phyloP scores from a whole-genome alignment of 2,113 vertebrate genomes.

The Solea senegalensis region DNA sequence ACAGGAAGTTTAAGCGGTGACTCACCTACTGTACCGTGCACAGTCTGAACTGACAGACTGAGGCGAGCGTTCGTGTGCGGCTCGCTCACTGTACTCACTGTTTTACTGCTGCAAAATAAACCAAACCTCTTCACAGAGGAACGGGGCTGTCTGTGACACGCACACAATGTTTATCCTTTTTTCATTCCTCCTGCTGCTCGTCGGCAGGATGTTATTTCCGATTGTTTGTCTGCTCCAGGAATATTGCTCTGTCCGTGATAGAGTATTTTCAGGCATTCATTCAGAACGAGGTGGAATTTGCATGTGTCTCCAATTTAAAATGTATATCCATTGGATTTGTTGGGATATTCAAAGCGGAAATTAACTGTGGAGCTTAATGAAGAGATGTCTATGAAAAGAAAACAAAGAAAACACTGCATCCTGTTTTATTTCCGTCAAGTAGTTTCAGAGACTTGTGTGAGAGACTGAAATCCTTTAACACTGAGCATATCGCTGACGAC shows the following conservation, averaged over 20 bases:
- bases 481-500: no score
- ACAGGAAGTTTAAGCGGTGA: slow-evolving; percentile 9
- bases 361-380: slow-evolving; percentile 45
- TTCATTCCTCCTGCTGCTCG: slow-evolving; percentile 20
- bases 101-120: slow-evolving; percentile 28
- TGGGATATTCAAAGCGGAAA: slow-evolving; percentile 44
- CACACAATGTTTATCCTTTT: slow-evolving; percentile 38
- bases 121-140: slow-evolving; percentile 10
- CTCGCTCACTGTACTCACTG: neutral
- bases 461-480: slow-evolving; percentile 35
- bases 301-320: slow-evolving; percentile 55
- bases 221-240: slow-evolving; percentile 34
- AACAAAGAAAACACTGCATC: slow-evolving; percentile 61
- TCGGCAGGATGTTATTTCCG: slow-evolving; percentile 49
- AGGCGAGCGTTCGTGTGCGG: slow-evolving; percentile 2
- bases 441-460: slow-evolving; percentile 41
- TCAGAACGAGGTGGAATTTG: slow-evolving; percentile 32
- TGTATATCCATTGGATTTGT: slow-evolving; percentile 61
- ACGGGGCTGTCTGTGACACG: slow-evolving; percentile 15
- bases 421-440: slow-evolving; percentile 54
- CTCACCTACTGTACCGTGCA: slow-evolving; percentile 4
- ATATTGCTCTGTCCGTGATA: slow-evolving; percentile 31
- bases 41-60: slow-evolving; percentile 35
- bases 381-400: slow-evolving; percentile 45
- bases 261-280: slow-evolving; percentile 57